Base-by-base conservation (phyloP, 37 sponge, comb jelly and placozoan genomes). In the Hexactinellida sp. region DNA sequence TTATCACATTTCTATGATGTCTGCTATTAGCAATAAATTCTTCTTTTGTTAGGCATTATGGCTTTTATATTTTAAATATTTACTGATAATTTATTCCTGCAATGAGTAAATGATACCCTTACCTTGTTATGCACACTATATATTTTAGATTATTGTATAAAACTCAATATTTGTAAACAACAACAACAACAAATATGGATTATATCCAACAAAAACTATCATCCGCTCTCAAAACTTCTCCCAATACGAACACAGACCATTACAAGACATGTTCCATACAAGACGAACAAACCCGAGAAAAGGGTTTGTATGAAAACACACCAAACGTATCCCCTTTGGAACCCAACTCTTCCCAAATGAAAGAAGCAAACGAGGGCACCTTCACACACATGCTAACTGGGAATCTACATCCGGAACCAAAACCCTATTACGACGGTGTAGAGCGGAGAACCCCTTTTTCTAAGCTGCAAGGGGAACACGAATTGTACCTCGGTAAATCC, bases 341-440 rank as follows among this genome's bases (percentile, higher is more conserved):
- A n/a, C n/a, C n/a, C n/a, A n/a, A n/a, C n/a, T n/a, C n/a, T n/a
- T n/a, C n/a, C n/a, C n/a, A n/a, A n/a, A 32, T 63, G 5, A 63
- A 28, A n/a, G 76, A 63, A 7, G 76, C 76, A 7, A 63, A 63
- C 1, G 76, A 63, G 76, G 76, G 76, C 3, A 63, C 28, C 5
- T 63, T 63, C 76, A 63, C 76, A 63, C 76, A 63, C 34, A 63
- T 63, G 76, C 34, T 63, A 23, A 63, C 76, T 28, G 76, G 30
- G 76, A 63, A 63, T 28, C 76, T 63, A 63, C 76, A 63, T 63
- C 76, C 76, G 13, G 76, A 63, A n/a, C 76, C 76, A 7, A 63
- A 63, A n/a, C 76, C 76, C 5, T 63, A 63, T n/a, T 63, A 63
- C 13, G 76, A 63, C 34, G 76, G 76, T 21, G 30, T 63, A 28